phyloP scores from a whole-genome alignment of 2,113 vertebrate genomes.

The human region DNA sequence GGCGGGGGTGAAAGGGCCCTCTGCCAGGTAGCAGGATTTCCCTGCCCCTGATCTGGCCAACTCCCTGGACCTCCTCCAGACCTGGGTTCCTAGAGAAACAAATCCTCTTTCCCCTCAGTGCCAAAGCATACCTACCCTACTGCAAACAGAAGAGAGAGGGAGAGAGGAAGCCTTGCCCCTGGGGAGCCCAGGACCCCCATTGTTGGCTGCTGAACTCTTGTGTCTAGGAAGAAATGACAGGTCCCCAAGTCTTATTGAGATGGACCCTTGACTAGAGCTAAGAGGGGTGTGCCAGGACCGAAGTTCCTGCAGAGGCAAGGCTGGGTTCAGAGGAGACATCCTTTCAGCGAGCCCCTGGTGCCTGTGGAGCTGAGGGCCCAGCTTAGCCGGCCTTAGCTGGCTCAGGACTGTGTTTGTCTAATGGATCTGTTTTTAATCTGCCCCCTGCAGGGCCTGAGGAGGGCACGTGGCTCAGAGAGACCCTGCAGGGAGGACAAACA shows the following conservation, averaged over 20 bases:
- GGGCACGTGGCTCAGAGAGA: conserved; percentile 70
- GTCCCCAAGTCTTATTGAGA: background rate
- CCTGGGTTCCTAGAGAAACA: background rate
- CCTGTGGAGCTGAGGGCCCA: background rate
- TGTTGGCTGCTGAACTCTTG: background rate
- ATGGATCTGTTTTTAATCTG: conserved; percentile 78
- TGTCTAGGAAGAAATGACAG: background rate
- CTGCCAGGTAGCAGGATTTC: background rate
- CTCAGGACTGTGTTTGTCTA: conserved; percentile 51
- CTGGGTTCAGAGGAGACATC: background rate
- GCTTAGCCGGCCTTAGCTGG: background rate
- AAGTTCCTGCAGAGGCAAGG: background rate
- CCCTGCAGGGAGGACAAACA: conserved; percentile 69
- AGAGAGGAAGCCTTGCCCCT: background rate
- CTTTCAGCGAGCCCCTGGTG: background rate
- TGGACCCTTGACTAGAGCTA: background rate
- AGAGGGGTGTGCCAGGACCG: background rate
- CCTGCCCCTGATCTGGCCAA: background rate
- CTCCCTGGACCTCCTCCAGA: background rate
- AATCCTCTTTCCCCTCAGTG: background rate
- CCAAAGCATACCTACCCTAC: background rate
- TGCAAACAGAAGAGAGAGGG: background rate
- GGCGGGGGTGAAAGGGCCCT: background rate
- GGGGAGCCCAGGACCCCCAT: background rate
- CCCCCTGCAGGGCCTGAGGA: conserved; percentile 66